A percentile compares a stretch with the other conserved stretches of the same genome.
Evolutionary conservation across 2,888 invertebrate species (phyloP).

Genomic region (Spatulosminthurus flaviceps): DNA sequence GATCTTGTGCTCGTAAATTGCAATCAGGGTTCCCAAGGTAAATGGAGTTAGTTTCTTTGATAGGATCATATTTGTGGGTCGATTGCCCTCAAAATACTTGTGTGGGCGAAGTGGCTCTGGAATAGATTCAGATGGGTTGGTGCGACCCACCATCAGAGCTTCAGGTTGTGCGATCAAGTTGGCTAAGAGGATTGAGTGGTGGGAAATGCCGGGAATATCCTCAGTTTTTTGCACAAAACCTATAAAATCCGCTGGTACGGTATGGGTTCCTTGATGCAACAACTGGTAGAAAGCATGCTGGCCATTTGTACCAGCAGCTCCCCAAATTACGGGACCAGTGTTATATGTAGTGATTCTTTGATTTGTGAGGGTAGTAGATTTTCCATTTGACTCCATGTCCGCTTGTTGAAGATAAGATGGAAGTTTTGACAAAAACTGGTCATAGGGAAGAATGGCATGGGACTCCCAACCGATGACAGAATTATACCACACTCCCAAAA

Average conservation of each 20-base stretch:
- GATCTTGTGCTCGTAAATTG: conserved; percentile 98
- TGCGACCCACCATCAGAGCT: conserved; percentile 90
- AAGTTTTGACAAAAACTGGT: conserved; percentile 98
- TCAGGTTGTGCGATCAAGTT: conserved; percentile 99
- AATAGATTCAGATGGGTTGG: conserved; percentile 62
- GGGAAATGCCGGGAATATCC: conserved; percentile 58
- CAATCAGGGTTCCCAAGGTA: conserved; percentile 90
- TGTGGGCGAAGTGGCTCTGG: conserved; percentile 84
- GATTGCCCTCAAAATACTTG: conserved; percentile 96
- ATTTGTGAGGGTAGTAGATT: conserved; percentile 70
- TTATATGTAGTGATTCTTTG: conserved; percentile 54
- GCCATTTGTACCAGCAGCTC: conserved; percentile 69
- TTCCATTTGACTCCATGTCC: conserved; percentile 99
- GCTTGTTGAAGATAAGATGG: conserved; percentile 99
- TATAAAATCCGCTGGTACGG: conserved; percentile 61
- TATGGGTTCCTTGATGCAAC: conserved; percentile 82
- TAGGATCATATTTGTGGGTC: conserved; percentile 96
- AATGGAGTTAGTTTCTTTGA: conserved; percentile 92
- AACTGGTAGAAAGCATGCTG: conserved; percentile 99
- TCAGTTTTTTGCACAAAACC: conserved; percentile 62
- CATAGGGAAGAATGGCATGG: conserved; percentile 95
- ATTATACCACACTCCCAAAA: conserved; percentile 92
- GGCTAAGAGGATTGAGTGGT: conserved; percentile 78
- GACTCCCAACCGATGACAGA: conserved; percentile 97
- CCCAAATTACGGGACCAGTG: conserved; percentile 58